Evolutionary conservation across 2,888 invertebrate genomes (phyloP).

Genomic region (Ectemnius lituratus): DNA sequence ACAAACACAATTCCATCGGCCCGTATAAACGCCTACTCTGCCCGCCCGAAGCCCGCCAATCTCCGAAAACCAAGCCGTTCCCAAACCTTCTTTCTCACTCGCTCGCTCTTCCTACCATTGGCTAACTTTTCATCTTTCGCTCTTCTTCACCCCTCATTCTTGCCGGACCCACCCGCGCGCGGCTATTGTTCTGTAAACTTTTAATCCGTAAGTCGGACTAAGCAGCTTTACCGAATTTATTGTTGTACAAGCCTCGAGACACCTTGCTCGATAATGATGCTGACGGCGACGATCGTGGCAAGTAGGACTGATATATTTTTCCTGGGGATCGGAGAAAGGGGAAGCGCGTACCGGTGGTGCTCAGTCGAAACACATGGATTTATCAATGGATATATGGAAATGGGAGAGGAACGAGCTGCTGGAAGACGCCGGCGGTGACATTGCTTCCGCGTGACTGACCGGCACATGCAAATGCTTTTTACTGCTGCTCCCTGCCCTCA

Average conservation of each 20-base stretch:
- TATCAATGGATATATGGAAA: constrained; percentile 4
- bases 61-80: constrained; percentile 62
- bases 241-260: constrained; percentile 54
- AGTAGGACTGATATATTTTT: not conserved
- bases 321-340: not conserved
- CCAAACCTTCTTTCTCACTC: constrained; percentile 23
- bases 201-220: constrained; percentile 76
- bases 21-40: constrained; percentile 52
- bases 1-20: constrained; percentile 74
- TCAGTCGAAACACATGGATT: not conserved
- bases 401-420: constrained; percentile 17
- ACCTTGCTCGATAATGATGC: constrained; percentile 12
- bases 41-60: constrained; percentile 50
- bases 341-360: not conserved
- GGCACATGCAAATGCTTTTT: constrained; percentile 76
- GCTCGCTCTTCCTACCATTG: constrained; percentile 13
- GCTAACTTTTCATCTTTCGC: no score
- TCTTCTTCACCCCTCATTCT: constrained; percentile 21
- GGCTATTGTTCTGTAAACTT: constrained; percentile 69
- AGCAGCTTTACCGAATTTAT: constrained; percentile 68
- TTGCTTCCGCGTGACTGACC: constrained; percentile 71
- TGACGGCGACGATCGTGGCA: constrained; percentile 3
- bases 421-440: constrained; percentile 59
- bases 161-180: not conserved
- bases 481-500: constrained; percentile 47